phyloP scores from a whole-genome alignment of 2,888 invertebrate species.

The Andrena praecox region DNA sequence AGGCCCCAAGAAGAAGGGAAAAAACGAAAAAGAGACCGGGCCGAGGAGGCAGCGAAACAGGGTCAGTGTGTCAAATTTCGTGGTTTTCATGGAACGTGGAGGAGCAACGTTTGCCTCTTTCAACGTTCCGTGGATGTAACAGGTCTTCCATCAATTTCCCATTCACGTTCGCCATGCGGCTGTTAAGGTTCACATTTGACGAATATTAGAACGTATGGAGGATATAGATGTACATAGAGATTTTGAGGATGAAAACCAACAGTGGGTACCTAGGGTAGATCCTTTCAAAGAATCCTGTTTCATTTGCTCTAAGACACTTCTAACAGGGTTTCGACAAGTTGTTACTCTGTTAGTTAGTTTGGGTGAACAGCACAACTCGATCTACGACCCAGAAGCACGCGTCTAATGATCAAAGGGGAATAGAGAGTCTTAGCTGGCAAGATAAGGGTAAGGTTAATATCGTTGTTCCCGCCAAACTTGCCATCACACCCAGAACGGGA shows the following conservation, averaged over 20 bases:
- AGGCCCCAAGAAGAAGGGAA: neutral
- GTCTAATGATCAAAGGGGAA: neutral
- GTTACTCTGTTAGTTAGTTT: neutral
- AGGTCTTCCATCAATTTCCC: neutral
- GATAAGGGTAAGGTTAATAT: conserved; percentile 13
- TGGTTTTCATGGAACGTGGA: neutral
- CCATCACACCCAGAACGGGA: no score
- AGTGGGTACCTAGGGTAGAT: no score
- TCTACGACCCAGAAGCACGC: conserved; percentile 1
- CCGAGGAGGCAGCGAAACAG: neutral
- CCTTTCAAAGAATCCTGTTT: no score
- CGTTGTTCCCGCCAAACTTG: neutral
- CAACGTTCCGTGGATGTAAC: neutral
- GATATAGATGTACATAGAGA: no score
- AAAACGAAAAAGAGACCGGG: neutral
- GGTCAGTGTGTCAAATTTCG: neutral
- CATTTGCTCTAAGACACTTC: neutral
- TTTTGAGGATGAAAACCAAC: no score
- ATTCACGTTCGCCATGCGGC: neutral
- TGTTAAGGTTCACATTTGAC: neutral
- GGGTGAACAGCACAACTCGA: neutral
- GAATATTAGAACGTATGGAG: neutral
- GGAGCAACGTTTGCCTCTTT: neutral
- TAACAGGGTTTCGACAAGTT: neutral
- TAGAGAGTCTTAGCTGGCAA: neutral